A percentile compares a stretch with the other conserved stretches of the same genome.
Conservation (phyloP, 2,797 vertebrate species). For the Phataginus tricuspis region DNA sequence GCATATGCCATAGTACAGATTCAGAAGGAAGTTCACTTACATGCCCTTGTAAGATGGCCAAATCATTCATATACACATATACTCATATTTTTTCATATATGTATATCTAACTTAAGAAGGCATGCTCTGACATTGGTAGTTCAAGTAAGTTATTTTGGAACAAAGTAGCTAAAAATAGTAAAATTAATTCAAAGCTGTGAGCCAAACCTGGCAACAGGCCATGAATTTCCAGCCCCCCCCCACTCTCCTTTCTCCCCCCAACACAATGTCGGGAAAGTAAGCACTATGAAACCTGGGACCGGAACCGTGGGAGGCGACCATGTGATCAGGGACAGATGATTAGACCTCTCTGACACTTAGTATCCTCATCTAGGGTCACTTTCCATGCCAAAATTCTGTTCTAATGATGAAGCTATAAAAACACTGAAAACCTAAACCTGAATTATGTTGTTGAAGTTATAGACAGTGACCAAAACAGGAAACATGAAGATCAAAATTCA, state of each 20-base stretch:
- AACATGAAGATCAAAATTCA: background rate
- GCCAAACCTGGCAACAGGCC: background rate
- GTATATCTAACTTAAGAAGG: background rate
- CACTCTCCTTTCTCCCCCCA: too few relatives aligned
- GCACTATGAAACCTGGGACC: background rate
- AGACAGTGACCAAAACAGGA: background rate
- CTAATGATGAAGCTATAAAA: background rate
- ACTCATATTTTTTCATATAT: background rate
- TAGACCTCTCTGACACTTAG: background rate
- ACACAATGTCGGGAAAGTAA: background rate
- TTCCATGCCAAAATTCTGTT: background rate
- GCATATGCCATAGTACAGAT: background rate
- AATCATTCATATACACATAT: background rate
- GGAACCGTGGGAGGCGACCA: background rate
- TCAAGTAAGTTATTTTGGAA: constrained; percentile 8
- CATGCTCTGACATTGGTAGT: background rate
- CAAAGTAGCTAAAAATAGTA: constrained; percentile 18
- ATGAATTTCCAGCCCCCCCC: background rate
- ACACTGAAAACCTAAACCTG: background rate
- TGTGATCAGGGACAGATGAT: background rate
- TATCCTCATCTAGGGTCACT: background rate
- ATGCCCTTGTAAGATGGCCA: background rate
- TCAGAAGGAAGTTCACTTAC: background rate
- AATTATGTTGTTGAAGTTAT: background rate
- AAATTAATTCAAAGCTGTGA: background rate